Base-by-base conservation (phyloP, 1,140 invertebrate genomes). In the Asobara japonica region DNA sequence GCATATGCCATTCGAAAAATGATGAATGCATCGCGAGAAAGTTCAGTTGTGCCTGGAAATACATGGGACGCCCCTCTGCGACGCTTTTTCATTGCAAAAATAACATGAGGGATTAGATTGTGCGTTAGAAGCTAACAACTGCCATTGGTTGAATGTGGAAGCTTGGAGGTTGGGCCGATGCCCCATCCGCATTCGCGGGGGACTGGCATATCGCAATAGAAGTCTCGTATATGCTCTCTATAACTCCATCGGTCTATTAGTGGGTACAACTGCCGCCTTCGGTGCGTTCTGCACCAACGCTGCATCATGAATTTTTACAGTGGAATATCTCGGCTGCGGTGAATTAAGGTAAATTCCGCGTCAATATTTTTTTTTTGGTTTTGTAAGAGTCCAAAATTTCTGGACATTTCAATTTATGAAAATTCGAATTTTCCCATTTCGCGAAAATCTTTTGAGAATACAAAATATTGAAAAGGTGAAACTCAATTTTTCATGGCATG, bases 181-280 rank as follows among this genome's bases (percentile, higher is more conserved):
- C 69, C 69, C 38, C 62, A 65, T 71, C 27, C 69, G 45, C 18
- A 27, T 65, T 65, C 31, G 29, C 69, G 69, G 69, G 69, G 69
- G 69, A 71, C 69, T 71, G 38, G 51, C 51, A 22, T 56, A 56
- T 56, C 20, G 22, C 18, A 18, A 45, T 45, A 27, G 22, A 56
- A 56, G 13, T 25, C 51, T 22, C 18, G 22, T 56, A 56, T 56
- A 56, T 56, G 22, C 51, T 22, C 51, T 56, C 22, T 56, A 56
- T 45, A 45, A 16, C 51, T 6, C 6, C 51, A 56, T 27, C 18
- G 22, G 51, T 56, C 25, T 56, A 18, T 56, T 22, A 25, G 20
- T 7, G 8, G 25, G 20, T 25, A 27, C 51, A 25, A 25, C 51
- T 45, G 51, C 20, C 51, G 51, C 13, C 51, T 56, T 18, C 8